Evolutionary conservation across 2,888 invertebrate species (phyloP), one percentile per base, ranked within the genome.

Genomic region (Diplazon laetatorius): DNA sequence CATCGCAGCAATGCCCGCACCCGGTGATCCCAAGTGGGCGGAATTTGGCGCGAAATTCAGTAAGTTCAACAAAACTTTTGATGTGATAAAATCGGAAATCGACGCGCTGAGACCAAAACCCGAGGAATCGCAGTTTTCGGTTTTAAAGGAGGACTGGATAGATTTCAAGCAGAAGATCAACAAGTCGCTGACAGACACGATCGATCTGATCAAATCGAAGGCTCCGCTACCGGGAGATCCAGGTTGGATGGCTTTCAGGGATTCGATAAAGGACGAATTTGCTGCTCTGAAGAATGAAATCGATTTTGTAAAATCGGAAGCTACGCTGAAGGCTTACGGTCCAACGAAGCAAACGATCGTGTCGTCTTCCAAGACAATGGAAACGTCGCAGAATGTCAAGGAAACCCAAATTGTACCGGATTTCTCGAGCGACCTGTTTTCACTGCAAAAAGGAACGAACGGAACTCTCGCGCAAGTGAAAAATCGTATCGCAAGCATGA

Each of bases 201-300:
- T 78, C 1, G 68, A 60, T 6, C 44, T 60, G n/a, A 68, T 48
- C 18, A 62, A 44, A 20, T 48, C 60, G n/a, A 78, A 72, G 39
- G 44, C 46, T 37, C 37, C 65, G 0, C 0, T 25, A 0, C 14
- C 22, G 2, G 46, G 25, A 2, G 46, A 71, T 37, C 35, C 66
- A 0, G 76, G 62, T 1, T 85, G 85, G 85, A 22, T 52, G 1
- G 46, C 50, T 0, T 84, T 85, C 37, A 75, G 69, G 10, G 65
- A 77, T 10, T 77, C 81, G 5, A 73, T 80, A 4, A 80, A 73
- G 20, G 70, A 78, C 59, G 74, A 83, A 46, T 86, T 87, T 52
- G 82, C 82, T 1, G 48, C 77, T 20, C 44, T 87, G 18, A 83
- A 79, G 48, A 57, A 78, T 0, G 78, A 85, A 20, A 78, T 87